Evolutionary conservation across 1,140 invertebrate genomes (phyloP), one percentile per base, ranked within the genome.

Genomic region (Rhizoglyphus robini): DNA sequence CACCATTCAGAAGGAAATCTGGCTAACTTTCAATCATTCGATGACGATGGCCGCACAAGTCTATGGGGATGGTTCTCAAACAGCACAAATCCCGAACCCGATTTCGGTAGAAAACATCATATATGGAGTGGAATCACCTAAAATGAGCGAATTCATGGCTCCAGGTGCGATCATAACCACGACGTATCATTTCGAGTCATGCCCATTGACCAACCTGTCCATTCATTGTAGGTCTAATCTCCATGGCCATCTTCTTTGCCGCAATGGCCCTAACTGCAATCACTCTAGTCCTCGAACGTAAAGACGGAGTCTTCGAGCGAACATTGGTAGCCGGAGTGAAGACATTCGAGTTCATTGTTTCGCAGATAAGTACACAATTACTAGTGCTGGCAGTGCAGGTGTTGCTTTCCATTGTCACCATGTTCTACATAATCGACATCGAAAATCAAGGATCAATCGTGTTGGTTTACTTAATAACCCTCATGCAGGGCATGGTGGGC

Each of bases 311-410:
- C 15, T 72, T 93, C 69, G 89, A 94, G 74, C 79, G 90, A 64
- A 88, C 87, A 49, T 88, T 89, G 83, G 88, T 93, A 0, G 87
- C 87, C 38, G 90, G 92, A 54, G 89, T 96, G 0, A 84, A 85
- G 0, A 86, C 89, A 0, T 83, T 85, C 1, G 91, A 96, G 80
- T 88, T 96, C 69, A 82, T 96, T 49, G 84, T 92, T 70, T 90
- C 89, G 8, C 90, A 95, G 73, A 86, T 96, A 15, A 81, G 90
- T 4, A 93, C 90, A 0, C 91, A 96, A 78, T 90, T 96, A 73
- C 83, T 92, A n/a, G 88, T 95, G 13, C 91, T 96, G 87, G 84
- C 88, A 59, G 88, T 90, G 0, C 92, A 96, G 80, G 88, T 91
- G 0, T 82, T 84, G 0, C 76, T 94, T 4, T 86, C 93, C 49